These are phyloP conservation scores for Paracentrotus lividus DNA, from an alignment of 53 echinoderm and acorn worm species.

Conservation along the genomic window DNA sequence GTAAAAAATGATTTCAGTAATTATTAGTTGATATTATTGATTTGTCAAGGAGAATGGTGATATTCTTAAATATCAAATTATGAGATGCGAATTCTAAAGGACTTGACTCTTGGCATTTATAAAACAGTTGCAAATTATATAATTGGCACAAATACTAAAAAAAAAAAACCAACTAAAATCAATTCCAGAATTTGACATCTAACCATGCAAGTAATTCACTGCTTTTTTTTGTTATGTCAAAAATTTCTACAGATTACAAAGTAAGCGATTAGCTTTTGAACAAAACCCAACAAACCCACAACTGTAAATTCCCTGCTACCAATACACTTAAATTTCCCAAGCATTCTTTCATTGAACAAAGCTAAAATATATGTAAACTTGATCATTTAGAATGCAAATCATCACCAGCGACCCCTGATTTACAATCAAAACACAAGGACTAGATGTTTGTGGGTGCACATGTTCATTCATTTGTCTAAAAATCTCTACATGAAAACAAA, in stretches of 20 bases:
- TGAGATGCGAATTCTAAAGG: background rate
- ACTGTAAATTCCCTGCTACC: background rate
- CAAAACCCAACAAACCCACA: conserved; percentile 29
- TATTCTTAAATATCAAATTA: conserved; percentile 32
- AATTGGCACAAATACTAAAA: conserved; percentile 11
- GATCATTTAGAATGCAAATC: conserved; percentile 38
- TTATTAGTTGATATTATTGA: background rate
- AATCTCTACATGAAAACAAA: background rate
- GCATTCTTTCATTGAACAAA: background rate
- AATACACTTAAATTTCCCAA: background rate
- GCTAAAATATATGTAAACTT: conserved; percentile 15
- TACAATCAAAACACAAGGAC: background rate
- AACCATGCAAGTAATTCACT: background rate
- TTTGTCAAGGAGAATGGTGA: background rate
- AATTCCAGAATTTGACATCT: background rate
- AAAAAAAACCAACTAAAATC: background rate
- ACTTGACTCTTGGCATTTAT: background rate
- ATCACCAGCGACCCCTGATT: background rate
- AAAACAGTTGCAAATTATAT: background rate
- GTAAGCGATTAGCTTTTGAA: background rate
- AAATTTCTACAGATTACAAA: background rate
- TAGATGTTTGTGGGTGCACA: background rate
- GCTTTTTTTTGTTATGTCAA: background rate
- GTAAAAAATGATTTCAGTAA: conserved; percentile 42
- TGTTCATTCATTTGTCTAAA: background rate